phyloP scores from a whole-genome alignment of 2,113 vertebrate genomes.

The Phylloscopus trochiloides region DNA sequence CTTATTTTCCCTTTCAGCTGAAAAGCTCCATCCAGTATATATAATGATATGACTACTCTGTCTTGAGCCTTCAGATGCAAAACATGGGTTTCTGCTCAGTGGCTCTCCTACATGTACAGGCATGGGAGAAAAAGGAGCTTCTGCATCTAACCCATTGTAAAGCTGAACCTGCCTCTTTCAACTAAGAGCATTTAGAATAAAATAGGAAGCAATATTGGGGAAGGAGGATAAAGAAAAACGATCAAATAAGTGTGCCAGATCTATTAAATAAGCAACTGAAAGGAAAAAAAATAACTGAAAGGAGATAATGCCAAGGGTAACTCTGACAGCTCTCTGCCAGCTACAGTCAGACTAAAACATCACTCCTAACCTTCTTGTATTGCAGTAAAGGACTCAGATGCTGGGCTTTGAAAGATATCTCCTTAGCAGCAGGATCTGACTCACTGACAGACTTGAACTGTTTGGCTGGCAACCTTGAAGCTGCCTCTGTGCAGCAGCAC shows the following conservation, averaged over 20 bases:
- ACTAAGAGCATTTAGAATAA: not conserved
- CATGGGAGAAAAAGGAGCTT: fast-evolving
- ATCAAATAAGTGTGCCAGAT: not conserved
- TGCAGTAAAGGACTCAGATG: slow-evolving; percentile 26
- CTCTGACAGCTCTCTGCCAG: slow-evolving; percentile 1
- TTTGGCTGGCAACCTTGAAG: slow-evolving; percentile 44
- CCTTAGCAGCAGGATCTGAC: slow-evolving; percentile 45
- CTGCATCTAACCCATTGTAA: not conserved
- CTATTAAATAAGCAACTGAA: not conserved
- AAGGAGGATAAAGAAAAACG: not conserved
- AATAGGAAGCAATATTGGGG: not conserved
- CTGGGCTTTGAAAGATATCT: slow-evolving; percentile 44
- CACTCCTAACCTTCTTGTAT: not conserved
- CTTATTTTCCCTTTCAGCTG: not conserved
- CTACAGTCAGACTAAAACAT: not conserved
- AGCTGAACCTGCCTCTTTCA: not conserved
- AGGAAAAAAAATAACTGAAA: not conserved
- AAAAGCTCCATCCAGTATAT: not conserved
- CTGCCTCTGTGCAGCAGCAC: not conserved
- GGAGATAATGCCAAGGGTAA: not conserved
- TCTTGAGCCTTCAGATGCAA: not conserved
- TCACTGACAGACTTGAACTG: slow-evolving; percentile 35
- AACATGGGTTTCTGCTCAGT: not conserved
- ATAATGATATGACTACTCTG: not conserved
- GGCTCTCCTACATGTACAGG: fast-evolving